phyloP scores from a whole-genome alignment of 2,113 vertebrate genomes.

The Scytalopus superciliaris region DNA sequence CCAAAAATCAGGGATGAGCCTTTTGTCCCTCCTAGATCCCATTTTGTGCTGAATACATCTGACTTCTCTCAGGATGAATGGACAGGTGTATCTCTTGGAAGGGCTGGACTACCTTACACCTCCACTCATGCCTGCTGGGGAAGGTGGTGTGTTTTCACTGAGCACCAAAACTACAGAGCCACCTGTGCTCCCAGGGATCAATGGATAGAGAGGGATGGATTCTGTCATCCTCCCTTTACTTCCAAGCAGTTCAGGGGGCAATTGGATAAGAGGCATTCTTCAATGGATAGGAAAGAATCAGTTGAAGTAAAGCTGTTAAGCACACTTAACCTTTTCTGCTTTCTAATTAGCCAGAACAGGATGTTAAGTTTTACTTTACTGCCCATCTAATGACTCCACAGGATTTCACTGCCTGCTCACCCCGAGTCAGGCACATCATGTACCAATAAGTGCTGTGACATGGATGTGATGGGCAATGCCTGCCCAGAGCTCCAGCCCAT shows the following conservation, averaged over 20 bases:
- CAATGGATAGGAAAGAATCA: neutral
- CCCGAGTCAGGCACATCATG: rapidly evolving
- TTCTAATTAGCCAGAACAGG: neutral
- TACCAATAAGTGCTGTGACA: rapidly evolving
- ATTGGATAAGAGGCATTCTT: neutral
- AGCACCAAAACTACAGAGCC: neutral
- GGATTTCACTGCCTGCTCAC: neutral
- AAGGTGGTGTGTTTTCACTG: neutral
- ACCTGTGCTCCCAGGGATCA: neutral
- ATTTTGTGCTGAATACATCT: neutral
- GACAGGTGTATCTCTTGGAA: neutral
- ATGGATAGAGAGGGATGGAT: neutral
- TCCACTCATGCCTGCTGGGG: neutral
- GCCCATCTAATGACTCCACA: no score
- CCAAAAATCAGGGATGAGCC: neutral
- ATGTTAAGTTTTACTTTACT: neutral
- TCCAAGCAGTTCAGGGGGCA: neutral
- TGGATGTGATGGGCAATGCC: rapidly evolving
- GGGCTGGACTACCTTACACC: neutral
- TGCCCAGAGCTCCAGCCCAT: neutral
- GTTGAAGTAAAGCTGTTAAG: neutral
- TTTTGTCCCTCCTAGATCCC: neutral
- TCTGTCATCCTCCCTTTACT: neutral
- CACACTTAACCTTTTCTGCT: neutral
- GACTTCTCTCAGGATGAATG: neutral